These are phyloP conservation scores for Xestia ashworthii DNA, from an alignment of 2,888 invertebrate genomes.

Conservation along the genomic window DNA sequence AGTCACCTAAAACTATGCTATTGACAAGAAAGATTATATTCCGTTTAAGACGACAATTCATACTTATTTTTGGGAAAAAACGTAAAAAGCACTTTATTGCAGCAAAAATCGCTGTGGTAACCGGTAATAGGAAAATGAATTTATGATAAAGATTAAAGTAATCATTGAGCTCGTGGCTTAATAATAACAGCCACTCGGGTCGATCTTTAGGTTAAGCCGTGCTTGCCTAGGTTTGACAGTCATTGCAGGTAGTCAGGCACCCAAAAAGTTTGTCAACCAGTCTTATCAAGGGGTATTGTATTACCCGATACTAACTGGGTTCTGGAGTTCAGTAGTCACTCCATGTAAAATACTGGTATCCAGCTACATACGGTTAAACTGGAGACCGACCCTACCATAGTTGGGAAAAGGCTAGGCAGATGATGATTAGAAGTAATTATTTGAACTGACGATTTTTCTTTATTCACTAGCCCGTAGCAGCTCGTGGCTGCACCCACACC, in stretches of 20 bases:
- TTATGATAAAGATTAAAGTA: neutral
- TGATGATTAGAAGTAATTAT: neutral
- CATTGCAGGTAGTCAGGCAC: too few species aligned
- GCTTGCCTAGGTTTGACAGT: too few species aligned
- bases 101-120: neutral
- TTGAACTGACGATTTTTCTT: neutral
- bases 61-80: neutral
- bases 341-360: too few species aligned
- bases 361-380: too few species aligned
- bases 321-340: too few species aligned
- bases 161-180: neutral
- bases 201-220: too few species aligned
- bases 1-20: neutral
- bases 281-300: too few species aligned
- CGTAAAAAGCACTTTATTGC: neutral
- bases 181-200: too few species aligned
- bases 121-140: neutral
- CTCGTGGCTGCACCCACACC: conserved; percentile 80
- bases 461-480: conserved; percentile 76
- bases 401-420: too few species aligned
- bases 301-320: too few species aligned
- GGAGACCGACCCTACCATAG: too few species aligned
- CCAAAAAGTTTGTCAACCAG: too few species aligned
- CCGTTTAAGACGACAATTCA: neutral
- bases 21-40: neutral